Conservation (phyloP, 2,888 invertebrate genomes). For the Andrena chrysosceles region DNA sequence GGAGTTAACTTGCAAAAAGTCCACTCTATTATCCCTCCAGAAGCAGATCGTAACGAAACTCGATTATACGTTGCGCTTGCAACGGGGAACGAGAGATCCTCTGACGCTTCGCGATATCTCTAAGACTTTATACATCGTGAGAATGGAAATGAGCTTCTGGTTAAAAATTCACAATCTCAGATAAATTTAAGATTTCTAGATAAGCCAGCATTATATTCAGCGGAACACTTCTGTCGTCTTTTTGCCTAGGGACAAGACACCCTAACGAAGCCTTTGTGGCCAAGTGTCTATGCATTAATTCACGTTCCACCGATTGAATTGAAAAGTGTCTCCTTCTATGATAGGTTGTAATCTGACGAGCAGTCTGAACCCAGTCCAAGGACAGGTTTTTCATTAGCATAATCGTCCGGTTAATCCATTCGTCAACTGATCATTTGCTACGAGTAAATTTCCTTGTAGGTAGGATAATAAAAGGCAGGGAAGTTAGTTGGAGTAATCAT, state of each 20-base stretch:
- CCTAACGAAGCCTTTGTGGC: constrained; percentile 47
- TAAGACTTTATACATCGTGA: not conserved
- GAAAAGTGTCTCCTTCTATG: constrained; percentile 56
- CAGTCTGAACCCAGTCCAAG: constrained; percentile 19
- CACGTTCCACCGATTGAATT: constrained; percentile 10
- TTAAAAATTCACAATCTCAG: no score
- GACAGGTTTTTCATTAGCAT: constrained; percentile 61
- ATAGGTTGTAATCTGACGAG: constrained; percentile 40
- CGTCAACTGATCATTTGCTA: not conserved
- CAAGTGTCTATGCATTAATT: constrained; percentile 9
- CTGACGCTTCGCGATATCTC: constrained; percentile 1
- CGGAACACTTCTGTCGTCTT: not conserved
- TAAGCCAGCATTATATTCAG: constrained; percentile 1
- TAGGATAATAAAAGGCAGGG: not conserved
- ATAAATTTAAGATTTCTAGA: constrained; percentile 1
- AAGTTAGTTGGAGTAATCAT: not conserved
- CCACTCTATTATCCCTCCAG: constrained; percentile 25
- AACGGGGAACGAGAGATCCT: constrained; percentile 6
- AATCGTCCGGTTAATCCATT: constrained; percentile 30
- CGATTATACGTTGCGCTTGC: constrained; percentile 28
- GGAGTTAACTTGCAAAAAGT: constrained; percentile 30
- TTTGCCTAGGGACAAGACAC: constrained; percentile 28
- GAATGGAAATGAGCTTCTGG: constrained; percentile 2
- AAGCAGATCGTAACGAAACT: constrained; percentile 35
- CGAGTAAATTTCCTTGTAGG: not conserved